phyloP scores from a whole-genome alignment of 2,113 vertebrate genomes.

The Psilopsiagon aurifrons region DNA sequence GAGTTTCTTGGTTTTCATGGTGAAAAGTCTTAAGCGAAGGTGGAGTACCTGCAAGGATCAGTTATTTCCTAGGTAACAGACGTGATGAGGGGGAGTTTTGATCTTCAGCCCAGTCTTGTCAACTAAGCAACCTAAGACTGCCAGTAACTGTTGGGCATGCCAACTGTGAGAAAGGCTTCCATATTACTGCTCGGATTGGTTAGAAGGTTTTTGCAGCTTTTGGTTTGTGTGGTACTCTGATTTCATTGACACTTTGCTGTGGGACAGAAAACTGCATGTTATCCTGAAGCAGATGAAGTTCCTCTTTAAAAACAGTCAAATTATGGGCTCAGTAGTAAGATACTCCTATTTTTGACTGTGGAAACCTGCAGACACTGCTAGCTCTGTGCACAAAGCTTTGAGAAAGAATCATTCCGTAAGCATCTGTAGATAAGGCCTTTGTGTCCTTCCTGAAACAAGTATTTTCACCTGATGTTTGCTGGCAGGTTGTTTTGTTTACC shows the following conservation, averaged over 20 bases:
- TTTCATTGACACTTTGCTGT: background rate
- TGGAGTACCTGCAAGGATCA: background rate
- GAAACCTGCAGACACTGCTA: fast-evolving
- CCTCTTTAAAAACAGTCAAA: background rate
- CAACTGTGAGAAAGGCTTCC: background rate
- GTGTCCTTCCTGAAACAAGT: background rate
- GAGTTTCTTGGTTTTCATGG: background rate
- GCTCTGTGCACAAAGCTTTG: background rate
- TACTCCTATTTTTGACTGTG: background rate
- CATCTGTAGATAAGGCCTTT: background rate
- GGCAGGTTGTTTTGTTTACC: background rate
- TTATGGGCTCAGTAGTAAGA: background rate
- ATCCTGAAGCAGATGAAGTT: background rate
- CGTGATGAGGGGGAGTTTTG: background rate
- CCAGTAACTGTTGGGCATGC: background rate
- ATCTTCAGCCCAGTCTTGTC: background rate
- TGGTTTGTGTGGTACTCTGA: background rate
- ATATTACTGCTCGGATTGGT: background rate
- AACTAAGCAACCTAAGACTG: background rate
- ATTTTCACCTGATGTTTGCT: background rate
- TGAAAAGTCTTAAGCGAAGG: background rate
- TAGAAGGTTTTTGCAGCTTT: background rate
- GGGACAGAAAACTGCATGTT: background rate
- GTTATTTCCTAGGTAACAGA: background rate
- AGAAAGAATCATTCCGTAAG: background rate